Evolutionary conservation across 1,140 invertebrate genomes (phyloP).

Genomic region (Cotesia chilonis): DNA sequence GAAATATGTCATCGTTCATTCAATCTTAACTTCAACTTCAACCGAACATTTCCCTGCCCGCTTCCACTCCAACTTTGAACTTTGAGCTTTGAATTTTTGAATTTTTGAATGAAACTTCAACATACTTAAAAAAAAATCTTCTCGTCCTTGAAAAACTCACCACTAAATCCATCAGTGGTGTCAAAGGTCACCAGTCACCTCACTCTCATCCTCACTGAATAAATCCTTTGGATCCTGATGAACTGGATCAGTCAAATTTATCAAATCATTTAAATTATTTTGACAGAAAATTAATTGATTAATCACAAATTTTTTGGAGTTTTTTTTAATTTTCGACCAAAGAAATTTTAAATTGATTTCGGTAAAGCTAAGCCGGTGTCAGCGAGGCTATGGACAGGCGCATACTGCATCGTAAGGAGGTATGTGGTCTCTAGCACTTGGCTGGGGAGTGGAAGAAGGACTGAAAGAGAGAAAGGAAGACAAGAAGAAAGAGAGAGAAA

Average conservation of each 20-base stretch:
- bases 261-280: not conserved
- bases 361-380: slow-evolving; percentile 51
- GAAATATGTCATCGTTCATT: slow-evolving; percentile 6
- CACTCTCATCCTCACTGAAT: not conserved
- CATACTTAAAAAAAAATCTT: too few relatives aligned
- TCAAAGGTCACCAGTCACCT: not conserved
- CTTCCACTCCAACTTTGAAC: not conserved
- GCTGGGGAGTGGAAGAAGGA: slow-evolving; percentile 52
- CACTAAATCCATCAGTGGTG: not conserved
- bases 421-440: slow-evolving; percentile 52
- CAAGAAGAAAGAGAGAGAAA: slow-evolving; percentile 34
- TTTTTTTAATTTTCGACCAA: too few relatives aligned
- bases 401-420: slow-evolving; percentile 62
- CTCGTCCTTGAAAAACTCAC: slow-evolving; percentile 6
- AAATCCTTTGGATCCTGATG: not conserved
- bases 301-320: too few relatives aligned
- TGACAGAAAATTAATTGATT: too few relatives aligned
- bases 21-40: not conserved
- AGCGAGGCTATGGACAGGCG: slow-evolving; percentile 55
- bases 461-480: slow-evolving; percentile 42
- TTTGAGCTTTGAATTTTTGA: too few relatives aligned
- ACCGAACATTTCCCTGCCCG: not conserved
- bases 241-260: too few relatives aligned
- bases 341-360: not conserved
- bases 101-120: too few relatives aligned